Evolutionary conservation across 92 coral and sea anemone genomes (phyloP).

Genomic region (Siderastrea radians): DNA sequence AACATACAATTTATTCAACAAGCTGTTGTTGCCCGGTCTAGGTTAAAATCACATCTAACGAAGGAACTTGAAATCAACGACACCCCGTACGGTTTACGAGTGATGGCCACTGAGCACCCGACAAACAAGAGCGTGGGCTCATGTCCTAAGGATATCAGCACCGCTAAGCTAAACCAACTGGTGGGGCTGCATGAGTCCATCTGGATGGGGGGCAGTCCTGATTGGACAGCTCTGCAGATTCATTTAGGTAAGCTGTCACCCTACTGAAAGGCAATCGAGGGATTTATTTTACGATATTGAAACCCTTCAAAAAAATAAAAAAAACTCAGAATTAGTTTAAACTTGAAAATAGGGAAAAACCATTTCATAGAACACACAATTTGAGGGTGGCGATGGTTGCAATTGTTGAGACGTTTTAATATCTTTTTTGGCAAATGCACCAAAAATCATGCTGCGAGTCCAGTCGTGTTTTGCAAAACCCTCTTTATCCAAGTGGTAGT

Average conservation of each 20-base stretch:
- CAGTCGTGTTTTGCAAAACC: no score
- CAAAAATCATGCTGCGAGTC: no score
- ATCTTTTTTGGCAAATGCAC: no score
- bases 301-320: background rate
- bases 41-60: constrained; percentile 32
- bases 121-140: constrained; percentile 47
- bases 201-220: constrained; percentile 49
- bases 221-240: constrained; percentile 43
- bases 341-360: no score
- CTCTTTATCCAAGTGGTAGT: background rate
- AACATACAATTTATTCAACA: no score
- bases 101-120: constrained; percentile 47
- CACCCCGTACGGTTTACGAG: constrained; percentile 53
- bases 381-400: no score
- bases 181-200: constrained; percentile 33
- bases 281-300: background rate
- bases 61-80: constrained; percentile 48
- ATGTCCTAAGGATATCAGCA: constrained; percentile 33
- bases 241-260: constrained; percentile 28
- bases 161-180: background rate
- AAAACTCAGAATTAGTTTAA: no score
- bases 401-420: no score
- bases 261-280: background rate
- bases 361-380: no score
- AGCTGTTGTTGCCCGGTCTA: background rate